A percentile compares a stretch with the other conserved stretches of the same genome.
phyloP scores from a whole-genome alignment of 2,797 vertebrate species.

The Triplophysa yarkandensis region DNA sequence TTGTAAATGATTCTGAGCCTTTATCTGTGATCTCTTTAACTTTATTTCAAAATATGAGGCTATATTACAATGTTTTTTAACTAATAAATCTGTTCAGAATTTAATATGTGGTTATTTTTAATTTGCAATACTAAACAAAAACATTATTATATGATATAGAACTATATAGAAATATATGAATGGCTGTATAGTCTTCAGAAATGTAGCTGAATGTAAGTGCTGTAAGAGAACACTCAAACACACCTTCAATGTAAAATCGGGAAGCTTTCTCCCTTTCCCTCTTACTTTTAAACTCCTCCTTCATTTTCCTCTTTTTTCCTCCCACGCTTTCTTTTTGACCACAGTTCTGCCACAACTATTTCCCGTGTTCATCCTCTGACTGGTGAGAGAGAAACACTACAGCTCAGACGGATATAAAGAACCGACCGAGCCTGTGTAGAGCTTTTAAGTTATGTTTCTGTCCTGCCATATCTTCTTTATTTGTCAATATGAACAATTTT shows the following conservation, averaged over 20 bases:
- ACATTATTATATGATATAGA: not conserved
- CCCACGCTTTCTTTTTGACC: constrained; percentile 69
- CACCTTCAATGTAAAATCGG: constrained; percentile 3
- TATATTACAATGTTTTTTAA: too few relatives aligned
- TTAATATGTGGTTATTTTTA: not conserved
- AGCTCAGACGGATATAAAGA: not conserved
- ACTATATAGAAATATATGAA: not conserved
- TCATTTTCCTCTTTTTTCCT: not conserved
- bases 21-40: not conserved
- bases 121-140: not conserved
- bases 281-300: constrained; percentile 6
- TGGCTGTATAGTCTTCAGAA: not conserved
- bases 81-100: not conserved
- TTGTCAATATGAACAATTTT: too few relatives aligned
- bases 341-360: constrained; percentile 70
- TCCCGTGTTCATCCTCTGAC: constrained; percentile 45
- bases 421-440: not conserved
- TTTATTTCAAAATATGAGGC: too few relatives aligned
- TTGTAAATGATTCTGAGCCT: too few relatives aligned
- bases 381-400: not conserved
- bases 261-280: constrained; percentile 4
- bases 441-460: too few relatives aligned
- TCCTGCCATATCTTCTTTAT: too few relatives aligned
- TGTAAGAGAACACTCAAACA: not conserved
- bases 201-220: constrained; percentile 8